Percentiles rank a stretch among this genome's conserved stretches.
phyloP scores from a whole-genome alignment of 2,113 vertebrate genomes.

The Taxidea taxus region DNA sequence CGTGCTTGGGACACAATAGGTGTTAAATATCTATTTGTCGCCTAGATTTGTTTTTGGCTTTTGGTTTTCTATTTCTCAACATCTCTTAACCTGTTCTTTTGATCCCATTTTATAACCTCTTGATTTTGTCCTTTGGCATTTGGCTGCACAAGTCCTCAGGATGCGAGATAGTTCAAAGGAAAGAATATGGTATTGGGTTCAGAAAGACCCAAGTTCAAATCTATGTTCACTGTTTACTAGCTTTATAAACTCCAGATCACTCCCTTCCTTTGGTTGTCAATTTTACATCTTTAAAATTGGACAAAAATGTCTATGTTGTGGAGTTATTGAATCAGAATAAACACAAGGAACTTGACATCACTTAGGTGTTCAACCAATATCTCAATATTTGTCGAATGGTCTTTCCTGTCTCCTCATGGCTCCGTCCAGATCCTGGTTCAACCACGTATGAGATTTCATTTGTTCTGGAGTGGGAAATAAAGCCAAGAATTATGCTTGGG shows the following conservation, averaged over 20 bases:
- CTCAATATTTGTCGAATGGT: neutral
- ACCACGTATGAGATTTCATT: neutral
- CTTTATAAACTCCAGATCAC: neutral
- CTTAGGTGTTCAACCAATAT: neutral
- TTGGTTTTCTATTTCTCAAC: neutral
- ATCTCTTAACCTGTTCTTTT: neutral
- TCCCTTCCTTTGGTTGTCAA: neutral
- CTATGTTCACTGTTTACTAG: neutral
- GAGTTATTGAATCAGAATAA: neutral
- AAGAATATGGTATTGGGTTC: neutral
- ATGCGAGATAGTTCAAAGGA: neutral
- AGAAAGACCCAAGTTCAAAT: conserved; percentile 8
- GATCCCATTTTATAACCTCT: neutral
- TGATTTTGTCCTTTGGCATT: conserved; percentile 7
- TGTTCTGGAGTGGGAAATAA: neutral
- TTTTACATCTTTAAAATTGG: neutral
- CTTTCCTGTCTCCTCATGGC: neutral
- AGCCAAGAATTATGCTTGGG: neutral
- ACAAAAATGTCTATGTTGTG: neutral
- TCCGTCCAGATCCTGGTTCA: neutral
- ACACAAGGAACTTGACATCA: neutral
- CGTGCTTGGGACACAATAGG: neutral
- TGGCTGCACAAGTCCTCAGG: neutral
- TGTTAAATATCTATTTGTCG: neutral
- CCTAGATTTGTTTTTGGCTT: neutral